A percentile compares a stretch with the other conserved stretches of the same genome.
Evolutionary conservation across 2,888 invertebrate genomes (phyloP).

Genomic region (Drosophila macrospina): DNA sequence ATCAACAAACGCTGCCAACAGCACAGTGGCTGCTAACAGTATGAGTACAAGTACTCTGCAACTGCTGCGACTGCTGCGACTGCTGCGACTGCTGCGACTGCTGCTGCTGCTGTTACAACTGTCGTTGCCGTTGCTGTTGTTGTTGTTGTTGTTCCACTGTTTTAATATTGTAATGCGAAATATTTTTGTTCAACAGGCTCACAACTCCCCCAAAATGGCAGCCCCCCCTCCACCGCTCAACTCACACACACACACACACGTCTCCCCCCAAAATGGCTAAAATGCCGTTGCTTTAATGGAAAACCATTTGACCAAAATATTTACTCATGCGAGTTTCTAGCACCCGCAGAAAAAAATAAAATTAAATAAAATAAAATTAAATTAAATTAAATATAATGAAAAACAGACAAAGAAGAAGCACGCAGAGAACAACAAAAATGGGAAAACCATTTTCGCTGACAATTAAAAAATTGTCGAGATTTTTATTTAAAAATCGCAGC

Average conservation of each 20-base stretch:
- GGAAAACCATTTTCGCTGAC: conserved; percentile 36
- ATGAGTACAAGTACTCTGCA: conserved; percentile 35
- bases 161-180: conserved; percentile 78
- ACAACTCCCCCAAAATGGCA: conserved; percentile 2
- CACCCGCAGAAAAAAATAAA: conserved; percentile 24
- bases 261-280: conserved; percentile 1
- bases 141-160: conserved; percentile 44
- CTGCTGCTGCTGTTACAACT: too few relatives aligned
- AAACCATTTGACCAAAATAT: conserved; percentile 65
- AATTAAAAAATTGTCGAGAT: conserved; percentile 58
- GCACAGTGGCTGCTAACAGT: conserved; percentile 56
- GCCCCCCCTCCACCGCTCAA: conserved; percentile 8
- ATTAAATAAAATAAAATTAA: conserved; percentile 42
- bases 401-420: conserved; percentile 20
- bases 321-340: conserved; percentile 48
- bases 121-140: conserved; percentile 30
- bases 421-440: neutral
- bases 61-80: conserved; percentile 14
- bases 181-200: conserved; percentile 54
- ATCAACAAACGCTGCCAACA: conserved; percentile 75
- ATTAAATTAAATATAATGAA: conserved; percentile 39
- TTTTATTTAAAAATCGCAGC: conserved; percentile 30
- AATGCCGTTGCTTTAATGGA: conserved; percentile 61
- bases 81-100: conserved; percentile 21
- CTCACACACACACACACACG: neutral